Percentiles rank a stretch among this genome's conserved stretches.
These are phyloP conservation scores for Cyphomyrus plagiostoma DNA, from an alignment of 2,113 vertebrate genomes.

Conservation along the genomic window DNA sequence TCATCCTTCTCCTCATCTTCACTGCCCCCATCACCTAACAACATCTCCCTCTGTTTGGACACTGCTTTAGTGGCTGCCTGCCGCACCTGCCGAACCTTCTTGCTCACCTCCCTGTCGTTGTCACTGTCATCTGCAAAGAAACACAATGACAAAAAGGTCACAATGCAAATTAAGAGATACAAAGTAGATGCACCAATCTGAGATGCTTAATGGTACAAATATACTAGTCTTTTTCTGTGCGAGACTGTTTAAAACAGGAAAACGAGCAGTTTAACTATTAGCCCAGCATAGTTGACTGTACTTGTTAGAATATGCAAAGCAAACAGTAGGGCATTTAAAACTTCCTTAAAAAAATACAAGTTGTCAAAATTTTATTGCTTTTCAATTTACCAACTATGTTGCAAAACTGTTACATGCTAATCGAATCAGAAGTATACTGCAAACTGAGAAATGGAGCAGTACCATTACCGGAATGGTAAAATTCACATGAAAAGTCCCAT, in stretches of 20 bases:
- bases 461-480: background rate
- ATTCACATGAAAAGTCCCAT: background rate
- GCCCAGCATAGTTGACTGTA: background rate
- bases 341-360: too few species aligned
- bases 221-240: background rate
- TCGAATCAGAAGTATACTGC: background rate
- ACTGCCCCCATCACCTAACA: constrained; percentile 86
- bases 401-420: background rate
- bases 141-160: background rate
- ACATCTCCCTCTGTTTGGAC: constrained; percentile 95
- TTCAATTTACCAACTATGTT: background rate
- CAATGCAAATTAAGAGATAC: background rate
- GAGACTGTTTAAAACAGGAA: background rate
- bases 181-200: background rate
- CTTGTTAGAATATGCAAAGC: background rate
- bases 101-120: constrained; percentile 87
- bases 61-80: constrained; percentile 96
- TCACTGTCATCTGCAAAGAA: constrained; percentile 80
- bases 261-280: background rate
- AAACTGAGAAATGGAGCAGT: background rate
- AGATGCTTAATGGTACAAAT: background rate
- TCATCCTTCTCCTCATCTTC: constrained; percentile 90
- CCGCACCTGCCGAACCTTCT: constrained; percentile 85
- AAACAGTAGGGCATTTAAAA: too few species aligned
- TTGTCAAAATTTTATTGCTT: too few species aligned